Evolutionary conservation across 1,140 invertebrate genomes (phyloP).

Genomic region (Solen grandis): DNA sequence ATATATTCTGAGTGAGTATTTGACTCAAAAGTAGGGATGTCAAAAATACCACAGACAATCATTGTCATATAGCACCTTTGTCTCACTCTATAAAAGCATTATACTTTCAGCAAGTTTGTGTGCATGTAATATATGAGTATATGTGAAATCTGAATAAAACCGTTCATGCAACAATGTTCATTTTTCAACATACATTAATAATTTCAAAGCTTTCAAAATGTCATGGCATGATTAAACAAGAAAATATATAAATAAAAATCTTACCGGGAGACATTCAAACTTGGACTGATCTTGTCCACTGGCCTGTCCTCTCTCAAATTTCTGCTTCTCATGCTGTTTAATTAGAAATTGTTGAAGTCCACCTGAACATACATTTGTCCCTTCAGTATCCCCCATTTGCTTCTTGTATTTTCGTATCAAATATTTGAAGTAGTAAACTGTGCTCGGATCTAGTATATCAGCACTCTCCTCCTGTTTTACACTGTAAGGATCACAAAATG

Average conservation of each 20-base stretch:
- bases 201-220: neutral
- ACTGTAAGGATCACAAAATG: no score
- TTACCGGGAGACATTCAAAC: conserved; percentile 70
- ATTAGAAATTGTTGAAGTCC: conserved; percentile 73
- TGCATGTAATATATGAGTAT: neutral
- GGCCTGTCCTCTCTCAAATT: conserved; percentile 1
- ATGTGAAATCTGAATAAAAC: neutral
- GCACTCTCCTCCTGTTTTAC: neutral
- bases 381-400: conserved; percentile 59
- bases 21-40: no score
- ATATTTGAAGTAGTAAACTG: conserved; percentile 59
- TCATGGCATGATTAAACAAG: neutral
- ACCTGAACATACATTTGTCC: conserved; percentile 58
- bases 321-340: conserved; percentile 58
- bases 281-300: conserved; percentile 24
- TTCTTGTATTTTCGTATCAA: conserved; percentile 72
- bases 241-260: conserved; percentile 25
- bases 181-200: neutral
- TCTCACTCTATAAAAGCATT: neutral
- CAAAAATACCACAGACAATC: no score
- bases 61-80: no score
- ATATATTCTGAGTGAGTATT: no score
- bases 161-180: neutral
- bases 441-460: conserved; percentile 32
- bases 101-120: neutral